Conservation (phyloP, 2,113 vertebrate genomes). For the Pelmatolapia mariae region DNA sequence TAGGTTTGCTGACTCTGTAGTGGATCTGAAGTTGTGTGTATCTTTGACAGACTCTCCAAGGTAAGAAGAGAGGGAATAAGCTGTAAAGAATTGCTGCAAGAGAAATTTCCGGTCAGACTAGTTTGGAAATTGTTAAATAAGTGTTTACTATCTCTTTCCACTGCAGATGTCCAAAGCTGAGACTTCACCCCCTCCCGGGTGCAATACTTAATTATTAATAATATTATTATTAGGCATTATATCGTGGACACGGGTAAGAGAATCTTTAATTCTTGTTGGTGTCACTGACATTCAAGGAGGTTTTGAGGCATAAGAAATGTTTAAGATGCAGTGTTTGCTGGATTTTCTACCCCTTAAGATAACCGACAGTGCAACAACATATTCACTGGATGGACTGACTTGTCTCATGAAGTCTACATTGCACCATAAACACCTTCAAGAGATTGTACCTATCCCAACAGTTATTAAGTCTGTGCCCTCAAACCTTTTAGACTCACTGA, state of each 20-base stretch:
- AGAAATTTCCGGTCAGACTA: background rate
- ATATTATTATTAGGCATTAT: constrained; percentile 45
- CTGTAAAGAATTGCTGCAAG: background rate
- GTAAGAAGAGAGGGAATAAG: background rate
- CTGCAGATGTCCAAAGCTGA: constrained; percentile 67
- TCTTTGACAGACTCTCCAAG: background rate
- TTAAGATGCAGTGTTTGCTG: background rate
- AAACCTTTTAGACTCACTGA: background rate
- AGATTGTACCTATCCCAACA: background rate
- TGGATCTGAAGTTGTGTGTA: background rate
- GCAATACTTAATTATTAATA: constrained; percentile 29
- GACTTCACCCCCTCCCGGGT: constrained; percentile 44
- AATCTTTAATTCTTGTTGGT: background rate
- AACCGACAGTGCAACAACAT: background rate
- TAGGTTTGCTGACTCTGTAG: background rate
- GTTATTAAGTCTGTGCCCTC: background rate
- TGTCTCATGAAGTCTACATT: background rate
- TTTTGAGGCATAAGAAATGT: background rate
- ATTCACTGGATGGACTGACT: background rate
- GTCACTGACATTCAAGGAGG: background rate
- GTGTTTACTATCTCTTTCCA: background rate
- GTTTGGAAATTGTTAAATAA: background rate
- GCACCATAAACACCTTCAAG: background rate
- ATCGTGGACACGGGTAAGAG: constrained; percentile 61
- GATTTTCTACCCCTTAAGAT: background rate